Evolutionary conservation across 2,797 vertebrate genomes (phyloP).

Genomic region (Micrastur ruficollis): DNA sequence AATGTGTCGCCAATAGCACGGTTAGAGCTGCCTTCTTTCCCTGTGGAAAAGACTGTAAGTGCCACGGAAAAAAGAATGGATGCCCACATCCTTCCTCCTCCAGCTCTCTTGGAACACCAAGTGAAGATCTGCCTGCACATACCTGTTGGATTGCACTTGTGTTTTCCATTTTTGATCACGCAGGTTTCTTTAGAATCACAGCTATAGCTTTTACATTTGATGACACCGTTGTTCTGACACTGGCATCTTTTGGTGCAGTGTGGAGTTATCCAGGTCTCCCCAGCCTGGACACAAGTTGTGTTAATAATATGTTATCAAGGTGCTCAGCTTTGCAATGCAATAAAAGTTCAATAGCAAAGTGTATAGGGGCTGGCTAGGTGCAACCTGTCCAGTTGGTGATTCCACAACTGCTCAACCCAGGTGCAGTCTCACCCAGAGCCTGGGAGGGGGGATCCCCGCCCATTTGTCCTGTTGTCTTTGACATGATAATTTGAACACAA

Average conservation of each 20-base stretch:
- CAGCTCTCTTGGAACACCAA: neutral
- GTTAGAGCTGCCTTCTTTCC: neutral
- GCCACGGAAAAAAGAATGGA: neutral
- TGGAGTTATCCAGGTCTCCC: slow-evolving; percentile 77
- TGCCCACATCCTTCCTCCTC: neutral
- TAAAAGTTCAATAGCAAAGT: neutral
- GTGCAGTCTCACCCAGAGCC: neutral
- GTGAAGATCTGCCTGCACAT: neutral
- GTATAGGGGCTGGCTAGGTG: neutral
- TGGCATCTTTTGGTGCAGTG: slow-evolving; percentile 77
- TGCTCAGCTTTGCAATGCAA: neutral
- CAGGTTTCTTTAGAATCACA: slow-evolving; percentile 75
- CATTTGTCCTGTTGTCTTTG: neutral
- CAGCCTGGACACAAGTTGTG: slow-evolving; percentile 65
- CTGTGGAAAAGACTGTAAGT: neutral
- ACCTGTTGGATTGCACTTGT: slow-evolving; percentile 77
- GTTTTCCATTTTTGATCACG: slow-evolving; percentile 70
- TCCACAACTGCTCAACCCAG: neutral
- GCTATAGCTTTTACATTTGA: slow-evolving; percentile 67
- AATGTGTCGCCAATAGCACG: neutral
- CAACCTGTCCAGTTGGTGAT: neutral
- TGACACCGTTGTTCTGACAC: slow-evolving; percentile 71
- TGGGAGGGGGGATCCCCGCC: neutral
- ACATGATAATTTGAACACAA: neutral
- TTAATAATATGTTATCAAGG: neutral